Percentiles rank a stretch among this genome's conserved stretches.
phyloP scores from a whole-genome alignment of 2,797 vertebrate genomes.

The Halcyon leucocephala region DNA sequence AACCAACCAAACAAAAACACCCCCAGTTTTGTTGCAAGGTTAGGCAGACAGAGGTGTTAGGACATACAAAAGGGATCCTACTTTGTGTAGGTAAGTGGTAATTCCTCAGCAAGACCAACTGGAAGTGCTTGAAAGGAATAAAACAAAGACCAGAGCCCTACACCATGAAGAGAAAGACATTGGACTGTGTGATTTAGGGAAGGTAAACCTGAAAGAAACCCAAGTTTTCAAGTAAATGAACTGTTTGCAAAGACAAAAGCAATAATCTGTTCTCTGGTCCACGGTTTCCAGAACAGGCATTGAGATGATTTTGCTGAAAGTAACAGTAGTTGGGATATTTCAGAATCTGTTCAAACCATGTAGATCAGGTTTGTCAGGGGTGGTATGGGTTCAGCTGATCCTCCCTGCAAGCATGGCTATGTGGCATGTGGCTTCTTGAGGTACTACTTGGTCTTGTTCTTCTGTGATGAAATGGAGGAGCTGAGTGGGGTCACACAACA shows the following conservation, averaged over 20 bases:
- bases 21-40: not conserved
- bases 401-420: not conserved
- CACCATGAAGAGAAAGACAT: fast-evolving
- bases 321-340: not conserved
- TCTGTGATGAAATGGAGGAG: not conserved
- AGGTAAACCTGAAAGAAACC: not conserved
- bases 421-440: not conserved
- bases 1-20: not conserved
- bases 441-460: not conserved
- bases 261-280: not conserved
- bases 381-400: not conserved
- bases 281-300: fast-evolving
- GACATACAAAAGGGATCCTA: not conserved
- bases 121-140: not conserved
- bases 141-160: not conserved
- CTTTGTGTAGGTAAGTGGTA: not conserved
- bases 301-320: not conserved
- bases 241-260: not conserved
- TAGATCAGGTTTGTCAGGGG: fast-evolving
- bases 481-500: no score
- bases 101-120: not conserved
- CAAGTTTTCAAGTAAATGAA: not conserved
- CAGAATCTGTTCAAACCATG: not conserved
- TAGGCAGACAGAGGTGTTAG: not conserved
- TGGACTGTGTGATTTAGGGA: not conserved